Evolutionary conservation across 2,888 invertebrate genomes (phyloP), one percentile per base, ranked within the genome.

Genomic region (Tillus elongatus): DNA sequence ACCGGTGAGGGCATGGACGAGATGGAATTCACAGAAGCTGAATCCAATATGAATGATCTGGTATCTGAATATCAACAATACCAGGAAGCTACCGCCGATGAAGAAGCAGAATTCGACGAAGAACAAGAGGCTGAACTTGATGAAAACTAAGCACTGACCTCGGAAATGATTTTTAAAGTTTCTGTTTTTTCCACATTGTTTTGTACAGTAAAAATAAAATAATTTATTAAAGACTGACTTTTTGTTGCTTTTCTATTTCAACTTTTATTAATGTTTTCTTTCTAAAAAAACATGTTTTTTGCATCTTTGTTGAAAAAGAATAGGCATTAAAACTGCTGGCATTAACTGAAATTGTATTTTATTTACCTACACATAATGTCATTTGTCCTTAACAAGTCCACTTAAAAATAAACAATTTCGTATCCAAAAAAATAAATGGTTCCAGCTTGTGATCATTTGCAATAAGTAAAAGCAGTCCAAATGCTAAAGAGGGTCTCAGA

Each of bases 1-100:
- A 93, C 89, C 15, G 93, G 89, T 47, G 92, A 91, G 68, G 92
- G 92, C 53, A 93, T 93, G 92, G 91, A 92, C 67, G 90, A 90
- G 69, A 89, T 92, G 89, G 91, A 91, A 70, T 92, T 91, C 76
- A 91, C 90, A 3, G 92, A 92, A 66, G 92, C 82, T 1, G 80
- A 88, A 72, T 89, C 89, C 63, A 96, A 95, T 77, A 92, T 95
- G 91, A 92, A 87, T 67, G 88, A 88, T 61, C 66, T 88, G 64
- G 87, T 89, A n/a, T 86, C 87, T 1, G 91, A 91, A 64, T 92
- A 92, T 69, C 91, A 92, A 66, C 91, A 91, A 63, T 92, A 91
- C 72, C 91, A 91, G 69, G 90, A 83, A 65, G 88, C 87, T 43
- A 85, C 83, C 49, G 82, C 83, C 50, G 84, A 85, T 56, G 84